These are phyloP conservation scores for Euzetes globulus DNA, from an alignment of 2,888 invertebrate species.

Conservation along the genomic window DNA sequence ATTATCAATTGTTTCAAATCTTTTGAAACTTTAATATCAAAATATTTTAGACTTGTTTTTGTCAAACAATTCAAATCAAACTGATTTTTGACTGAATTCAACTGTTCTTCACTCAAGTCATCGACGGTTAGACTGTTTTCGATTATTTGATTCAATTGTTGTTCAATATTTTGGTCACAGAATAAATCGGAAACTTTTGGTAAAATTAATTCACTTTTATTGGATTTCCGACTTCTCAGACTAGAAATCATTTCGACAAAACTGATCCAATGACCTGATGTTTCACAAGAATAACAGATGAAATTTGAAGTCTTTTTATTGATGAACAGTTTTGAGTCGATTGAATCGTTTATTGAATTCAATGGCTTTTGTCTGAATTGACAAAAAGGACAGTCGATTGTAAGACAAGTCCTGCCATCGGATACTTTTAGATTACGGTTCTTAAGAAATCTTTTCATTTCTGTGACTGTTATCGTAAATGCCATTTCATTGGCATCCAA, in stretches of 20 bases:
- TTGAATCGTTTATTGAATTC: neutral
- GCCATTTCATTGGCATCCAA: neutral
- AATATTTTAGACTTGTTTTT: neutral
- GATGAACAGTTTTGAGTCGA: neutral
- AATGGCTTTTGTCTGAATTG: neutral
- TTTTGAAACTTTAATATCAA: slow-evolving; percentile 29
- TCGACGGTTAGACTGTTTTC: slow-evolving; percentile 25
- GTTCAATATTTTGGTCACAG: neutral
- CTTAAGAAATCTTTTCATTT: neutral
- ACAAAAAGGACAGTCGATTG: slow-evolving; percentile 3
- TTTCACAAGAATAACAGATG: slow-evolving; percentile 1
- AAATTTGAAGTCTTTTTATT: slow-evolving; percentile 3
- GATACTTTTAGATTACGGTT: neutral
- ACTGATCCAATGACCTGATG: neutral
- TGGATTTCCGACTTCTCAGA: neutral
- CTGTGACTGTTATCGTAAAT: neutral
- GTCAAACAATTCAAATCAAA: slow-evolving; percentile 35
- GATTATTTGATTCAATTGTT: neutral
- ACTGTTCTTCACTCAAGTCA: slow-evolving; percentile 30
- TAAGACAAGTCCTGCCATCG: neutral
- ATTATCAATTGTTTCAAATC: slow-evolving; percentile 35
- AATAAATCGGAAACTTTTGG: neutral
- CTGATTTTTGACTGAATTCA: slow-evolving; percentile 23
- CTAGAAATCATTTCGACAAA: neutral
- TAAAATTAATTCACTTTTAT: neutral